Evolutionary conservation across 2,888 invertebrate genomes (phyloP), one percentile per base, ranked within the genome.

Genomic region (Xanthia togata): DNA sequence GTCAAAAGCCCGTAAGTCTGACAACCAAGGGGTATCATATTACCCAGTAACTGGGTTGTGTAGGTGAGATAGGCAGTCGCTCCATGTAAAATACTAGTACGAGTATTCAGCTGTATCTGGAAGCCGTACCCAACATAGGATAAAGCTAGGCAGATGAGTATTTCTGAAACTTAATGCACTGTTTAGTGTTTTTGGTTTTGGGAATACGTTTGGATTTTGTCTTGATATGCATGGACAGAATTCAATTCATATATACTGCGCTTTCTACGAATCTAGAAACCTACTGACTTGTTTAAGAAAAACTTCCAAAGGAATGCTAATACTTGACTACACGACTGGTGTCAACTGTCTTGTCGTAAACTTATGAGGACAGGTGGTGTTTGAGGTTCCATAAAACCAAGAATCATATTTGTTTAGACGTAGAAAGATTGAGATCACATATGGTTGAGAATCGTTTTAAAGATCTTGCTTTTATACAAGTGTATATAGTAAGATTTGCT

Each of bases 401-500:
- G 26, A 26, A 26, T 50, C 14, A 12, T 9, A 26, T 9, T 14
- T 23, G 2, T 71, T 69, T 35, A 9, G 14, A 38, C 4, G 20
- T 38, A 14, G 12, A 71, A 11, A 3, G 11, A 35, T 44, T 50
- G 50, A 12, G 14, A 41, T 41, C 17, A 31, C 53, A 20, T 23
- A 70, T 35, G 4, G n/a, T 35, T 31, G 31, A 31, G n/a, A 50
- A 50, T 50, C 47, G 17, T n/a, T 17, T 20, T 9, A 70, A 78
- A 47, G 17, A 17, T 3, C 20, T 17, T 17, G 68, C 8, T 11
- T 14, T 26, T 12, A 55, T 11, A 14, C 5, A 41, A 35, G 6
- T 47, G 5, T 47, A 35, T 31, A 50, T 8, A 63, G 20, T 17
- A 26, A 44, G 78, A 77, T 78, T 60, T 71, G 55, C 64, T 69